phyloP scores from a whole-genome alignment of 2,797 vertebrate species.

The Borostomias antarcticus region DNA sequence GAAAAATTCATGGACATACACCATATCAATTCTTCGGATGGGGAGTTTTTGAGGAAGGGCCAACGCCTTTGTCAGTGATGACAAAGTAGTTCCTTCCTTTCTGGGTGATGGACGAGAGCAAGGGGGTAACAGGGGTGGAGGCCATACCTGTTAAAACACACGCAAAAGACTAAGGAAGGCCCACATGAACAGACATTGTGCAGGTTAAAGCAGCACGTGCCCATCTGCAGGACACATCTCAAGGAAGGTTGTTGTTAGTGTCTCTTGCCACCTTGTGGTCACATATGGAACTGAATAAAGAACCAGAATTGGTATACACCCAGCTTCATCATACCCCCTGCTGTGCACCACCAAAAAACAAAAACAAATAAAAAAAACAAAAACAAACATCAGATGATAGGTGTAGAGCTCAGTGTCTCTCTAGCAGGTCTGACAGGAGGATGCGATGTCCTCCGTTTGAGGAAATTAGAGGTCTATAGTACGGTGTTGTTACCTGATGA shows the following conservation, averaged over 20 bases:
- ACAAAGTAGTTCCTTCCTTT: slow-evolving; percentile 92
- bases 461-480: background rate
- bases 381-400: too few species aligned
- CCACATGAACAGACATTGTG: background rate
- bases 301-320: background rate
- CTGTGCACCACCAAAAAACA: too few species aligned
- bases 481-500: slow-evolving; percentile 77
- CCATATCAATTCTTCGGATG: slow-evolving; percentile 55
- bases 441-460: background rate
- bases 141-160: slow-evolving; percentile 79
- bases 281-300: slow-evolving; percentile 15
- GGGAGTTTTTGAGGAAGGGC: slow-evolving; percentile 41
- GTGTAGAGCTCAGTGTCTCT: too few species aligned
- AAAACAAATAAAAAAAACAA: too few species aligned
- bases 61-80: slow-evolving; percentile 82
- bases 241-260: background rate
- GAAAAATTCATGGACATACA: too few species aligned
- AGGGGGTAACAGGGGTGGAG: slow-evolving; percentile 86
- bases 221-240: background rate
- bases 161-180: background rate
- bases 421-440: too few species aligned
- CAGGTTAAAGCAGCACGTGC: background rate
- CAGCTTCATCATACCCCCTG: too few species aligned
- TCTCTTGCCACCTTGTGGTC: slow-evolving; percentile 55
- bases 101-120: slow-evolving; percentile 89